Percentiles rank a stretch among this genome's conserved stretches.
These are phyloP conservation scores for Mactra quadrangularis DNA, from an alignment of 1,140 invertebrate genomes.

Conservation along the genomic window DNA sequence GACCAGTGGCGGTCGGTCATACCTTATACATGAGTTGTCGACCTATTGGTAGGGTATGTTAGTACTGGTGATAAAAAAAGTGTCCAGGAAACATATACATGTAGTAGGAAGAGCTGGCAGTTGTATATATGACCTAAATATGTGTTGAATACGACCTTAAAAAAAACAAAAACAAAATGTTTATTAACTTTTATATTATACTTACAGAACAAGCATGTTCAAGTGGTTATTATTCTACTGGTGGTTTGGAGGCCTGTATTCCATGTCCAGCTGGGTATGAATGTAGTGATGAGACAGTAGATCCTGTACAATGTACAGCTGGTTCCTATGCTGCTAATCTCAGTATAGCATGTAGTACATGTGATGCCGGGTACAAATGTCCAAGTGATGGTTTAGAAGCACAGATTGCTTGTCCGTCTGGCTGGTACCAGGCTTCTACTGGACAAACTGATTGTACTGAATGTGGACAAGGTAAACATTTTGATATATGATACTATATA, in stretches of 20 bases:
- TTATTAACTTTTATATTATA: too few species aligned
- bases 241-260: conserved; percentile 61
- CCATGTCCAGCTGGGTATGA: conserved; percentile 71
- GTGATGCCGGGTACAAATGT: conserved; percentile 69
- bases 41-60: too few species aligned
- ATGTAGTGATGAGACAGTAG: conserved; percentile 52
- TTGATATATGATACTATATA: not conserved
- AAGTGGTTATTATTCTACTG: conserved; percentile 69
- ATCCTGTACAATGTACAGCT: conserved; percentile 66
- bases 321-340: conserved; percentile 67
- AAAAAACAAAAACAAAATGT: too few species aligned
- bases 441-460: conserved; percentile 71
- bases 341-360: conserved; percentile 60
- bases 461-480: conserved; percentile 78
- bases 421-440: conserved; percentile 70
- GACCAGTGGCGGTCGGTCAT: too few species aligned
- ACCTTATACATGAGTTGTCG: too few species aligned
- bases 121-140: too few species aligned
- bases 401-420: conserved; percentile 64
- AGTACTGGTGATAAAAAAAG: too few species aligned
- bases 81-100: too few species aligned
- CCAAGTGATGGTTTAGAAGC: conserved; percentile 59
- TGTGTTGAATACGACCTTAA: too few species aligned
- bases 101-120: too few species aligned
- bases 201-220: conserved; percentile 56